phyloP scores from a whole-genome alignment of 1,140 invertebrate genomes.

The Cylas formicarius region DNA sequence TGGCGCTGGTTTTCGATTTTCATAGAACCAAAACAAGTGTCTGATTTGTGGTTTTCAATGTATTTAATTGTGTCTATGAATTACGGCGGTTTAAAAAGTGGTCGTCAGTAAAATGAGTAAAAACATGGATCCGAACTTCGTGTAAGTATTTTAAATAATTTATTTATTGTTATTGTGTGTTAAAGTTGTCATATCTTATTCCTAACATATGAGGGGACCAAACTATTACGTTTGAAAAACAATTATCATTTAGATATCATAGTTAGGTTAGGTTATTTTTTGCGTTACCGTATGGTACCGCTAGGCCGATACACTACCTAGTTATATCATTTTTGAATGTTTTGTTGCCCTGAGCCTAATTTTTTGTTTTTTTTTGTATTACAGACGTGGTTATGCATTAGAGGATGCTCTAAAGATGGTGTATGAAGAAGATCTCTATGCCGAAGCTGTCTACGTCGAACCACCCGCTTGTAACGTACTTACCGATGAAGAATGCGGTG shows the following conservation, averaged over 20 bases:
- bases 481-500: constrained; percentile 6
- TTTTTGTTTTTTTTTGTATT: constrained; percentile 3
- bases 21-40: neutral
- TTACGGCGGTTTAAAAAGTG: constrained; percentile 7
- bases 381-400: constrained; percentile 2
- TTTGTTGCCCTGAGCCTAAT: neutral
- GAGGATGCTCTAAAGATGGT: neutral
- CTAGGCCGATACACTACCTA: too few species aligned
- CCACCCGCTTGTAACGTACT: constrained; percentile 1
- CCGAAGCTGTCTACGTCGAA: constrained; percentile 1
- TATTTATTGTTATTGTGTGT: neutral
- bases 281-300: too few species aligned
- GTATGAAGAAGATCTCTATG: constrained; percentile 1
- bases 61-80: constrained; percentile 3
- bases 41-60: neutral
- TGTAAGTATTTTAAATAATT: neutral
- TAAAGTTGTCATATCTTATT: neutral
- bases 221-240: neutral
- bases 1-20: neutral
- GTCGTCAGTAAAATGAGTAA: constrained; percentile 1
- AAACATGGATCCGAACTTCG: constrained; percentile 1
- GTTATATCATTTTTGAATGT: neutral
- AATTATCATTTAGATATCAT: constrained; percentile 2
- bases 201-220: neutral
- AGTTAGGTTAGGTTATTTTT: too few species aligned